Percentiles rank a stretch among this genome's conserved stretches.
phyloP scores from a whole-genome alignment of 2,888 invertebrate species.

The Phasia obesa region DNA sequence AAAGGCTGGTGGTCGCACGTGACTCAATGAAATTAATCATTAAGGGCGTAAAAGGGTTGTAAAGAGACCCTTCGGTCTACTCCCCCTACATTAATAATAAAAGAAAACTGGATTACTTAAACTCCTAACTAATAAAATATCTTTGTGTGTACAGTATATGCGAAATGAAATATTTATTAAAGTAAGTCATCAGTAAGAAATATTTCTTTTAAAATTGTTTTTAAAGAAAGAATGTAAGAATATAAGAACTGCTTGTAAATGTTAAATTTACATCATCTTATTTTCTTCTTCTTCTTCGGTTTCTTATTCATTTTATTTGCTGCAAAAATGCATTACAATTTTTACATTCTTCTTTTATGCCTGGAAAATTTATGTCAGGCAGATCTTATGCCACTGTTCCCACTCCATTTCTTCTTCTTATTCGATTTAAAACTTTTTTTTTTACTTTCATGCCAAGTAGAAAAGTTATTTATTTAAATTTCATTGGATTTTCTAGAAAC shows the following conservation, averaged over 20 bases:
- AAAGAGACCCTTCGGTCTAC: too few relatives aligned
- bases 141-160: neutral
- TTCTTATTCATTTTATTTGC: neutral
- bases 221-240: neutral
- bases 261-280: neutral
- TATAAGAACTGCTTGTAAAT: conserved; percentile 3
- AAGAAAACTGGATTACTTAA: neutral
- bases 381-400: conserved; percentile 2
- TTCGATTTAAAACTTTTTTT: neutral
- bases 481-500: conserved; percentile 37
- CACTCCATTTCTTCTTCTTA: neutral
- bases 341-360: conserved; percentile 12
- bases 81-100: too few relatives aligned
- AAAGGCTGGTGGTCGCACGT: too few relatives aligned
- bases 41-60: too few relatives aligned
- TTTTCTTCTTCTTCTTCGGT: neutral
- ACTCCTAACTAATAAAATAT: neutral
- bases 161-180: neutral
- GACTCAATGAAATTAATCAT: too few relatives aligned
- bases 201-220: conserved; percentile 21
- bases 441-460: neutral
- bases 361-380: conserved; percentile 29
- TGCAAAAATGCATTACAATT: conserved; percentile 27
- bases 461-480: conserved; percentile 35
- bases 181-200: neutral